These are phyloP conservation scores for Atrichornis clamosus DNA, from an alignment of 2,113 vertebrate species.

Conservation along the genomic window DNA sequence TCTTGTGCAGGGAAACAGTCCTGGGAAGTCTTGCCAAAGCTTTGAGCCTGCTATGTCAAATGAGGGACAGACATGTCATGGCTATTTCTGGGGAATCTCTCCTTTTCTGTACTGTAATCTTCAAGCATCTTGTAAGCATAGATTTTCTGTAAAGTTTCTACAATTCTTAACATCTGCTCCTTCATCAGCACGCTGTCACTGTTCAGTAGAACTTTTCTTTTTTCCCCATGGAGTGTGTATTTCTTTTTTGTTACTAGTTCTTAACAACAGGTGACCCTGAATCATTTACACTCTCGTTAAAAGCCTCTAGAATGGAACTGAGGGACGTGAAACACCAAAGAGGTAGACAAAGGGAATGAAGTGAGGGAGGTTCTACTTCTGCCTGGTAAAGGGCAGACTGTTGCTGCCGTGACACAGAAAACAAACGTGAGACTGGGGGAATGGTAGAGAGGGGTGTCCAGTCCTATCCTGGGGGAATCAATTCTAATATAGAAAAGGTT, in stretches of 20 bases:
- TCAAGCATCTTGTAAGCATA: not conserved
- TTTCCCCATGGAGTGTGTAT: not conserved
- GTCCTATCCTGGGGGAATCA: not conserved
- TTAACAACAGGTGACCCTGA: not conserved
- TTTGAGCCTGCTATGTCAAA: not conserved
- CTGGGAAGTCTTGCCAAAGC: not conserved
- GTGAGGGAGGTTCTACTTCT: not conserved
- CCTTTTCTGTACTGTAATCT: not conserved
- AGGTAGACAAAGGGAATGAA: not conserved
- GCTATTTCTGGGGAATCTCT: not conserved
- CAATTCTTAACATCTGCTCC: accelerated
- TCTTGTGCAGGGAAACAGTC: not conserved
- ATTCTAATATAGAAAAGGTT: not conserved
- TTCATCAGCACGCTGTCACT: not conserved
- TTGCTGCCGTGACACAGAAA: not conserved
- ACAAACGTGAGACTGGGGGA: not conserved
- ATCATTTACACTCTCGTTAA: not conserved
- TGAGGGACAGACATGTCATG: not conserved
- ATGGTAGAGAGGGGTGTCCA: not conserved
- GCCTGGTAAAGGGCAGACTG: not conserved
- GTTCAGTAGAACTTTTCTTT: not conserved
- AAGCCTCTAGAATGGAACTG: not conserved
- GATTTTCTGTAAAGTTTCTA: not conserved
- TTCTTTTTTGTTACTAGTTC: not conserved
- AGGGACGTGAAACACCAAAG: not conserved